These are phyloP conservation scores for Cerastis leucographa DNA, from an alignment of 2,888 invertebrate species.

Conservation along the genomic window DNA sequence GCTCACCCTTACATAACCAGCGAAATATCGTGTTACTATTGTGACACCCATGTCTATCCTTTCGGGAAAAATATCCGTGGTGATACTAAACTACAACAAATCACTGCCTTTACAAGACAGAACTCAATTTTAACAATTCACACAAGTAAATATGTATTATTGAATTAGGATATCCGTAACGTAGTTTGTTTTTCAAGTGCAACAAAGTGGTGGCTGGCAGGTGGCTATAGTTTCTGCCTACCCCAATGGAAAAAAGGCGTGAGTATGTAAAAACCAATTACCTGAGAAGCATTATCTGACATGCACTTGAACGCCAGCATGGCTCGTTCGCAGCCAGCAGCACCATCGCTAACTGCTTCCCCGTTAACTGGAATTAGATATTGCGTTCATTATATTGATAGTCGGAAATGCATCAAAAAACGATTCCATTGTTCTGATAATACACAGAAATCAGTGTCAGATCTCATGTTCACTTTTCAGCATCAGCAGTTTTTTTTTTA, in stretches of 20 bases:
- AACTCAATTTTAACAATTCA: neutral
- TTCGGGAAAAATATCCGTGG: no score
- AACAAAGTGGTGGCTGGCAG: neutral
- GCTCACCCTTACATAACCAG: neutral
- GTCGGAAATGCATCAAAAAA: neutral
- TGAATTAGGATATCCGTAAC: neutral
- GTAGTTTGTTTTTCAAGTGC: neutral
- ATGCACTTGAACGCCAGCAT: constrained; percentile 82
- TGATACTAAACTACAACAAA: neutral
- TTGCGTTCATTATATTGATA: neutral
- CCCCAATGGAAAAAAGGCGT: neutral
- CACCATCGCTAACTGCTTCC: constrained; percentile 81
- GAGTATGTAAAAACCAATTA: constrained; percentile 57
- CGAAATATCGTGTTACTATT: neutral
- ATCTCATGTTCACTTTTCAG: neutral
- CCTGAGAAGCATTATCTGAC: constrained; percentile 83
- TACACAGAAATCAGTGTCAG: neutral
- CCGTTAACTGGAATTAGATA: constrained; percentile 78
- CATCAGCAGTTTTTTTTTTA: neutral
- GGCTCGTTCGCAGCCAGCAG: constrained; percentile 85
- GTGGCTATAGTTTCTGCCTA: neutral
- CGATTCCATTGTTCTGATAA: neutral
- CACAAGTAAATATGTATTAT: neutral
- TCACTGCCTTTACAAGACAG: neutral
- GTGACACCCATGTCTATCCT: no score